These are phyloP conservation scores for Pardosa pseudoannulata DNA, from an alignment of 2,888 invertebrate genomes.

Conservation along the genomic window DNA sequence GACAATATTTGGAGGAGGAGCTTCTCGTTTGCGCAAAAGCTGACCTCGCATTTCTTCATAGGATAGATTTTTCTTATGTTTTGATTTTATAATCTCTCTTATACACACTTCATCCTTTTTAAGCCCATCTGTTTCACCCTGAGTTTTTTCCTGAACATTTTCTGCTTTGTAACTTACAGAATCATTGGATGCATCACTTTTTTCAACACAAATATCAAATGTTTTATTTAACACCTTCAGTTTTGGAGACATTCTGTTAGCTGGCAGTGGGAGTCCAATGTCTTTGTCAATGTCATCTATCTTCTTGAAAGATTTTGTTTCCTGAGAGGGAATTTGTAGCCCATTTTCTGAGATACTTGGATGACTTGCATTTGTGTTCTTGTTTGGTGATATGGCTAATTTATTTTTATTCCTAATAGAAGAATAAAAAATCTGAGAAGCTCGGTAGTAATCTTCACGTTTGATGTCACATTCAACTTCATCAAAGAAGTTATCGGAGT, in stretches of 20 bases:
- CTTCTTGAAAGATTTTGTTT: not conserved
- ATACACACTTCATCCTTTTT: not conserved
- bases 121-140: not conserved
- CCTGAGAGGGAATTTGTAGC: not conserved
- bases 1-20: slow-evolving; percentile 76
- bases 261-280: slow-evolving; percentile 63
- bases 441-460: slow-evolving; percentile 73
- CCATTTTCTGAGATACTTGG: not conserved
- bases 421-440: slow-evolving; percentile 73
- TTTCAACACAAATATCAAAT: not conserved
- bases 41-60: slow-evolving; percentile 70
- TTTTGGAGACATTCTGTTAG: not conserved
- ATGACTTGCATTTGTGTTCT: not conserved
- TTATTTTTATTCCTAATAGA: slow-evolving; percentile 40
- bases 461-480: slow-evolving; percentile 69
- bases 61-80: slow-evolving; percentile 43
- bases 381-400: not conserved
- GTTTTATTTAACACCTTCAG: not conserved
- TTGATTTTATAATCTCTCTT: not conserved
- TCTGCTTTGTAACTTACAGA: not conserved
- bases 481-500: slow-evolving; percentile 26
- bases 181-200: not conserved
- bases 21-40: slow-evolving; percentile 73
- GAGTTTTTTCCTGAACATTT: not conserved
- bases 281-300: slow-evolving; percentile 55